Evolutionary conservation across 2,113 vertebrate genomes (phyloP).

Genomic region (Mormyrus lacerda): DNA sequence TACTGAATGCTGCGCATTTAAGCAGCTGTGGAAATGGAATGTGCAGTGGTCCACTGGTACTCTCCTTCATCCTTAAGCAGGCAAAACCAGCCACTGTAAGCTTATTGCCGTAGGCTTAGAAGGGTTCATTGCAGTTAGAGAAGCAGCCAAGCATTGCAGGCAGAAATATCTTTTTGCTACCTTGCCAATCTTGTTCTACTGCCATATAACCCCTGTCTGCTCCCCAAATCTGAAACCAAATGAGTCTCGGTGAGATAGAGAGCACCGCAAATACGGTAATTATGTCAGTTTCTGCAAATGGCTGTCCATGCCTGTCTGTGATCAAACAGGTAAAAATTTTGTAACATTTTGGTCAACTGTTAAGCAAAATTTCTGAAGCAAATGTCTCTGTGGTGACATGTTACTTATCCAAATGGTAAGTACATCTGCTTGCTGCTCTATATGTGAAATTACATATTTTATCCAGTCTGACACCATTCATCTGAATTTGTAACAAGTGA

Average conservation of each 20-base stretch:
- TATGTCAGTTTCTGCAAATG: neutral
- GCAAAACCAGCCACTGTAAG: conserved; percentile 11
- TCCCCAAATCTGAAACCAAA: conserved; percentile 40
- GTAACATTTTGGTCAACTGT: neutral
- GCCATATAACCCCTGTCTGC: conserved; percentile 39
- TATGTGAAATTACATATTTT: neutral
- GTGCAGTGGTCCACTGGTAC: neutral
- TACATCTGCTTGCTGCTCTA: neutral
- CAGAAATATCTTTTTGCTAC: conserved; percentile 32
- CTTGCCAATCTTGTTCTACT: conserved; percentile 37
- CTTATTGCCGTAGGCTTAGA: conserved; percentile 10
- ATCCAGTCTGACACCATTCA: neutral
- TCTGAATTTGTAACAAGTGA: neutral
- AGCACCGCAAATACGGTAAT: neutral
- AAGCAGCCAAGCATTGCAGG: conserved; percentile 28
- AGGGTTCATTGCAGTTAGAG: conserved; percentile 13
- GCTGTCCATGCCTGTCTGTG: neutral
- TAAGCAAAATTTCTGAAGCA: neutral
- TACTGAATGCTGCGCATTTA: neutral
- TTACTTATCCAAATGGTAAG: neutral
- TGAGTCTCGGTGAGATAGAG: conserved; percentile 17
- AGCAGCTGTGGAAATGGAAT: conserved; percentile 3
- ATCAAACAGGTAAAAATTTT: neutral
- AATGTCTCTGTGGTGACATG: neutral
- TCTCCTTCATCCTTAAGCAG: conserved; percentile 5